Conservation (phyloP, 2,797 vertebrate species). For the Cossypha niveicapilla region DNA sequence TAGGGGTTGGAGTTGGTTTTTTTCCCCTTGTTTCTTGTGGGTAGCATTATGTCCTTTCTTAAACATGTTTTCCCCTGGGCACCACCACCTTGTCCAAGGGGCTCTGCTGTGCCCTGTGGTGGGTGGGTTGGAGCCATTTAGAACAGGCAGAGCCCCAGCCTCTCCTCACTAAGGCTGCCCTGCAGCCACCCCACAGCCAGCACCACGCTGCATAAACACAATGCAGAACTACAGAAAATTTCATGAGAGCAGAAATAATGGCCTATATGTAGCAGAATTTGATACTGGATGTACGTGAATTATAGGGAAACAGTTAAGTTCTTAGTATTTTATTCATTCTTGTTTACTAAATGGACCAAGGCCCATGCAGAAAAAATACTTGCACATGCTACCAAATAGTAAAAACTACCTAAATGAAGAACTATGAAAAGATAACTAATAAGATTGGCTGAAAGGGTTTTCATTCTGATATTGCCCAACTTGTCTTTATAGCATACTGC, state of each 20-base stretch:
- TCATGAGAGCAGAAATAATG: neutral
- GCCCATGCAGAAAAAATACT: neutral
- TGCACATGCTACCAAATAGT: neutral
- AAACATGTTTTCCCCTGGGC: accelerated
- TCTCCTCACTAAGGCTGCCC: neutral
- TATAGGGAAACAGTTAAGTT: neutral
- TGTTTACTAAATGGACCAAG: neutral
- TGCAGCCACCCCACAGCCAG: neutral
- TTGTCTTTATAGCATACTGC: neutral
- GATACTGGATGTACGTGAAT: neutral
- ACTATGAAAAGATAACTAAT: neutral
- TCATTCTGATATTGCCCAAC: neutral
- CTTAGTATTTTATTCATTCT: neutral
- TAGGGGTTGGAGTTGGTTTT: neutral
- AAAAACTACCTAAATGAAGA: neutral
- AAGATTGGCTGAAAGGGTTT: neutral
- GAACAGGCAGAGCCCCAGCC: accelerated
- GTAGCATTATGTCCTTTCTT: neutral
- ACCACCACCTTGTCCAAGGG: neutral
- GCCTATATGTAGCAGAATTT: neutral
- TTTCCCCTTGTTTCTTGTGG: neutral
- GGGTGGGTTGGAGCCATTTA: accelerated
- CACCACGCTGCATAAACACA: accelerated
- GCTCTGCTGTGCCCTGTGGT: neutral
- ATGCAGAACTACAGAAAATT: neutral